Conservation (phyloP, 2,888 invertebrate genomes). For the Brachypterus glaber region DNA sequence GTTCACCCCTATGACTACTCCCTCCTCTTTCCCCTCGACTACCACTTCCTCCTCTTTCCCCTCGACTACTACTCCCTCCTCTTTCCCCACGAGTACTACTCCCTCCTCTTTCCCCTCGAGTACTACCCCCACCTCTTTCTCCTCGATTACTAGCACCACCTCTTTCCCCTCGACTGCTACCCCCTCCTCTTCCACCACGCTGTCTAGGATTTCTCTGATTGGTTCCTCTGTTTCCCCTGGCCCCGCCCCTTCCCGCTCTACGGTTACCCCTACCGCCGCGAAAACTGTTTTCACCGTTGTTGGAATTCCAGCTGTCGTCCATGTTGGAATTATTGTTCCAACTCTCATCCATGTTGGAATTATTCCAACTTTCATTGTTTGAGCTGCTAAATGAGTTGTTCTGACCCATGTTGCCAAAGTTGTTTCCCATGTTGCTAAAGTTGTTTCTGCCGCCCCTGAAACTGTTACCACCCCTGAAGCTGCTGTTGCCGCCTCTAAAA, state of each 20-base stretch:
- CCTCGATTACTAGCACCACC: constrained; percentile 10
- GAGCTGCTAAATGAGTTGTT: constrained; percentile 1
- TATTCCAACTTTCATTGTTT: constrained; percentile 1
- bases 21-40: neutral
- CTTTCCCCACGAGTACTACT: neutral
- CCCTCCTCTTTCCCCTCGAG: too few species aligned
- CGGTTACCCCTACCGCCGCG: constrained; percentile 14
- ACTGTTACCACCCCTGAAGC: constrained; percentile 11
- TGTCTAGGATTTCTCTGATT: constrained; percentile 3
- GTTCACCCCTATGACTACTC: neutral
- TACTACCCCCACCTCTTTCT: constrained; percentile 18
- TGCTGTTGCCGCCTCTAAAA: constrained; percentile 4
- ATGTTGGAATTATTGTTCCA: constrained; percentile 7
- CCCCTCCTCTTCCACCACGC: constrained; percentile 3
- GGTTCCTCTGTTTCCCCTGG: constrained; percentile 5
- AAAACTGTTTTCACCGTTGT: constrained; percentile 6
- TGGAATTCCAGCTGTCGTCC: constrained; percentile 7
- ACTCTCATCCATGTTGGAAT: neutral
- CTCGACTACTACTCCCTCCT: neutral
- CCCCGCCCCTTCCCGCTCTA: constrained; percentile 15
- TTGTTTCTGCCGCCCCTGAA: constrained; percentile 6
- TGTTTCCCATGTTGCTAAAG: constrained; percentile 7
- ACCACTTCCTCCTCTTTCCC: constrained; percentile 1
- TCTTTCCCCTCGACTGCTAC: constrained; percentile 6
- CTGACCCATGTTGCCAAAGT: constrained; percentile 8